A percentile compares a stretch with the other conserved stretches of the same genome.
phyloP scores from a whole-genome alignment of 2,888 invertebrate genomes.

The Rapana venosa region DNA sequence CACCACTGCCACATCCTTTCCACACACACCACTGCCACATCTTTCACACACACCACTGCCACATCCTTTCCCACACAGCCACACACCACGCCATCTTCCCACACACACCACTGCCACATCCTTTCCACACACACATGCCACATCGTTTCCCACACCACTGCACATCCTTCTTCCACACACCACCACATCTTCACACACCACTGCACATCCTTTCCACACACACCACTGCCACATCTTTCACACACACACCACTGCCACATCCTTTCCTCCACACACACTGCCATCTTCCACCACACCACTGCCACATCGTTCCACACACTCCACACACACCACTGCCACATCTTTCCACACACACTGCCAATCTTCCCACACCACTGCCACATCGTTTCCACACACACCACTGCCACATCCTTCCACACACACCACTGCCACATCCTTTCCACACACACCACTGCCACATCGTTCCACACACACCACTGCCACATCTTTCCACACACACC shows the following conservation, averaged over 20 bases:
- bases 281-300: no score
- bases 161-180: no score
- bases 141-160: no score
- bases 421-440: neutral
- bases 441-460: neutral
- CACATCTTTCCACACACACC: neutral
- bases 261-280: no score
- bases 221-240: neutral
- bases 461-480: neutral
- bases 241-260: neutral
- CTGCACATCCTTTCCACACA: neutral
- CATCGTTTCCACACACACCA: no score
- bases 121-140: neutral
- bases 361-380: no score
- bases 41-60: neutral
- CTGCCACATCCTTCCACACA: no score
- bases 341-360: neutral
- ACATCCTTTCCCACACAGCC: neutral
- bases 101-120: neutral
- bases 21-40: neutral
- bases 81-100: neutral
- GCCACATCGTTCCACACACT: no score
- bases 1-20: neutral
- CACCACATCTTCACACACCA: no score
- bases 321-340: neutral